These are phyloP conservation scores for Heliconius hermathena DNA, from an alignment of 1,140 invertebrate species.

Conservation along the genomic window DNA sequence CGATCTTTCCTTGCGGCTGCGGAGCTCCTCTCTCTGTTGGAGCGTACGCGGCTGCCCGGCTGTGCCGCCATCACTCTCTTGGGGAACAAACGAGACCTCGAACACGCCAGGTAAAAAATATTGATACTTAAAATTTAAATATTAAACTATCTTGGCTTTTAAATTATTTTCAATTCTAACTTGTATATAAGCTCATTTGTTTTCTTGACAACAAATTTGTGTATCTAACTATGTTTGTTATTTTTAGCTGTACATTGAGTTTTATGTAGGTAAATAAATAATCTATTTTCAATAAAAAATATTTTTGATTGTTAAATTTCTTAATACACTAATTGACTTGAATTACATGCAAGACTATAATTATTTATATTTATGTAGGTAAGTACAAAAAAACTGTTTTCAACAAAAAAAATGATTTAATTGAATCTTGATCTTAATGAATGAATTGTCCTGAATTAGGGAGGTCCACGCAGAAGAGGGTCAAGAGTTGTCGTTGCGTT, in stretches of 20 bases:
- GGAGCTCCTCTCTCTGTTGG: constrained; percentile 87
- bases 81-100: constrained; percentile 92
- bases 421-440: not conserved
- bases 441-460: constrained; percentile 65
- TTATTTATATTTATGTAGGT: too few relatives aligned
- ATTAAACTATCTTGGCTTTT: too few relatives aligned
- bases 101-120: constrained; percentile 86
- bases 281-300: not conserved
- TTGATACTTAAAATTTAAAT: not conserved
- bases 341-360: constrained; percentile 46
- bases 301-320: not conserved
- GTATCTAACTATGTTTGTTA: not conserved
- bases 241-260: not conserved
- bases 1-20: constrained; percentile 89
- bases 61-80: constrained; percentile 89
- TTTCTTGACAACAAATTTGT: not conserved
- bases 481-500: constrained; percentile 89
- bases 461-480: constrained; percentile 91
- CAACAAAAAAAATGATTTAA: too few relatives aligned
- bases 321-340: not conserved
- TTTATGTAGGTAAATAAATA: too few relatives aligned
- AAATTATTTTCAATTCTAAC: not conserved
- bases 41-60: constrained; percentile 85
- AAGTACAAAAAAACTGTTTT: too few relatives aligned
- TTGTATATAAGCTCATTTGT: not conserved